A percentile compares a stretch with the other conserved stretches of the same genome.
These are phyloP conservation scores for Gari tellinella DNA, from an alignment of 2,888 invertebrate genomes.

Conservation along the genomic window DNA sequence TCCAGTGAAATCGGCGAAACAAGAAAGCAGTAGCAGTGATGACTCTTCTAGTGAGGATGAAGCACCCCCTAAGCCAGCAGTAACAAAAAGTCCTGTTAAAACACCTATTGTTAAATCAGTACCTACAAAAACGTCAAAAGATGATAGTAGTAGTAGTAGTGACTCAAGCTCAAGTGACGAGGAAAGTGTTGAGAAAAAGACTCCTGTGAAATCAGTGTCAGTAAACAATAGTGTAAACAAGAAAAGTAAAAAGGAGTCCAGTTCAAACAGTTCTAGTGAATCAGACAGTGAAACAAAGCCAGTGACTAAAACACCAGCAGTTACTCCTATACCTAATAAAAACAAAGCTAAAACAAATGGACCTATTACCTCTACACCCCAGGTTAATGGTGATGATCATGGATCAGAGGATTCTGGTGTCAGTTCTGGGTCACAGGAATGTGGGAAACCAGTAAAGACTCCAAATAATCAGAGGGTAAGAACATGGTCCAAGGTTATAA, in stretches of 20 bases:
- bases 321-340: slow-evolving; percentile 39
- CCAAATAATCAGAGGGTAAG: slow-evolving; percentile 42
- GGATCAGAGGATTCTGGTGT: slow-evolving; percentile 55
- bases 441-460: slow-evolving; percentile 13
- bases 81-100: slow-evolving; percentile 17
- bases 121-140: slow-evolving; percentile 12
- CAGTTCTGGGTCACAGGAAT: slow-evolving; percentile 12
- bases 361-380: slow-evolving; percentile 51
- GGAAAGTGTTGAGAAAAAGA: slow-evolving; percentile 8
- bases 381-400: slow-evolving; percentile 48
- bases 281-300: slow-evolving; percentile 45
- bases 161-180: slow-evolving; percentile 37
- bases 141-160: slow-evolving; percentile 22
- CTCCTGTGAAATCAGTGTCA: too few relatives aligned
- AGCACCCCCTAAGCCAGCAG: slow-evolving; percentile 23
- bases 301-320: slow-evolving; percentile 26
- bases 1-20: slow-evolving; percentile 4
- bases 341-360: slow-evolving; percentile 12
- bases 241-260: slow-evolving; percentile 20
- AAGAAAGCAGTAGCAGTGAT: slow-evolving; percentile 23
- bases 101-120: slow-evolving; percentile 34
- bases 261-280: slow-evolving; percentile 47
- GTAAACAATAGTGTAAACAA: slow-evolving; percentile 4
- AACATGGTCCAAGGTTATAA: not conserved
- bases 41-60: slow-evolving; percentile 57